Percentiles rank a stretch among this genome's conserved stretches.
phyloP scores from a whole-genome alignment of 35 echinoderm and acorn worm species.

The Diadema setosum region DNA sequence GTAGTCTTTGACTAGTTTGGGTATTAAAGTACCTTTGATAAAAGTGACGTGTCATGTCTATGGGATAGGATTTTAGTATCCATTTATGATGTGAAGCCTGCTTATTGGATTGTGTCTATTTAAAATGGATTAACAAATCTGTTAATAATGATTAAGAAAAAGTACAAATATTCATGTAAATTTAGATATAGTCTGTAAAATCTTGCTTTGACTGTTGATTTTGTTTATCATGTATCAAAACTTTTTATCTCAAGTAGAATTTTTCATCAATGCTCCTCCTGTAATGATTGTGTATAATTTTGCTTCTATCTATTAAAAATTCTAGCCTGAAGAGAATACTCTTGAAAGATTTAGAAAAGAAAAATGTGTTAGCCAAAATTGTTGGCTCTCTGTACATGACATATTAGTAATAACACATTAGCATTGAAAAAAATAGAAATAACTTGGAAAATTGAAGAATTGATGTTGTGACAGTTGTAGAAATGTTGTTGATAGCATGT shows the following conservation, averaged over 20 bases:
- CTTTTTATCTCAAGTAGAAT: background rate
- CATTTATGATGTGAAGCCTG: background rate
- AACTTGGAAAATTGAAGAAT: background rate
- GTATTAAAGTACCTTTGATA: no score
- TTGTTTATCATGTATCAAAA: background rate
- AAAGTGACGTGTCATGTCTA: no score
- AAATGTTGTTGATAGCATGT: background rate
- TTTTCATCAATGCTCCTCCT: background rate
- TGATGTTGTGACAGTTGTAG: slow-evolving; percentile 8
- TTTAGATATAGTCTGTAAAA: slow-evolving; percentile 24
- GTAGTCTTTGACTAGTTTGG: no score
- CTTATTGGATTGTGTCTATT: background rate
- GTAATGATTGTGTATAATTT: slow-evolving; percentile 15
- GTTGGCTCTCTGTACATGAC: no score
- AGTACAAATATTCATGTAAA: slow-evolving; percentile 13
- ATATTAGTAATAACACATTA: no score
- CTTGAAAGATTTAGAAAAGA: no score
- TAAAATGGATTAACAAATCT: no score
- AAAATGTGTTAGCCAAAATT: no score
- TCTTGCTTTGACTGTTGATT: background rate
- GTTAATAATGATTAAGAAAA: no score
- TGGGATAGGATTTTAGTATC: no score
- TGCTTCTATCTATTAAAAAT: background rate
- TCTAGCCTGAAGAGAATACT: no score
- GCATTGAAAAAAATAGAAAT: background rate